phyloP scores from a whole-genome alignment of 2,113 vertebrate species.

The Amblyornis subalaris region DNA sequence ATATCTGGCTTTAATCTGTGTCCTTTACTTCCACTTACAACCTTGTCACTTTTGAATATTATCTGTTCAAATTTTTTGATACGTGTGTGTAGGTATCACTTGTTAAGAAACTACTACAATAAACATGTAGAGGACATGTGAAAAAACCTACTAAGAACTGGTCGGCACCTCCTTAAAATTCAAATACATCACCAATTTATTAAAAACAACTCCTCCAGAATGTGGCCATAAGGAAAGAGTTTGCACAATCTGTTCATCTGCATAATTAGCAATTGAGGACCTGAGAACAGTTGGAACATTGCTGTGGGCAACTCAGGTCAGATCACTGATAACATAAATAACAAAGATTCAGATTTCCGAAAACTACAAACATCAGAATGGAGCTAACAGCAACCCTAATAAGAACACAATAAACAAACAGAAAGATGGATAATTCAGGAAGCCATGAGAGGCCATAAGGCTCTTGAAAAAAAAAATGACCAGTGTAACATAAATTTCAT shows the following conservation, averaged over 20 bases:
- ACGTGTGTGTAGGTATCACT: not conserved
- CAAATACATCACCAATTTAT: slow-evolving; percentile 60
- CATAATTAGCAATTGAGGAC: slow-evolving; percentile 79
- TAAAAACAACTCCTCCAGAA: slow-evolving; percentile 73
- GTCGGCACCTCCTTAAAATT: slow-evolving; percentile 68
- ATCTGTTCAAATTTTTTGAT: not conserved
- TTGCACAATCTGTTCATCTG: slow-evolving; percentile 79
- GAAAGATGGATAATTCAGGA: slow-evolving; percentile 48
- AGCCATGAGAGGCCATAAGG: slow-evolving; percentile 1
- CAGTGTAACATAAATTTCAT: not conserved
- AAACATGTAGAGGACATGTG: not conserved
- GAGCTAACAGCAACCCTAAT: slow-evolving; percentile 63
- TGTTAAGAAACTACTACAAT: not conserved
- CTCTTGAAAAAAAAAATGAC: not conserved
- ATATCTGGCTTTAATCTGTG: not conserved
- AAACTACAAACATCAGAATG: slow-evolving; percentile 71
- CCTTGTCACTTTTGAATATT: not conserved
- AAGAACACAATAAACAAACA: slow-evolving; percentile 69
- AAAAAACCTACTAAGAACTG: not conserved
- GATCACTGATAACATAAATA: slow-evolving; percentile 76
- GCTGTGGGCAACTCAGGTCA: slow-evolving; percentile 73
- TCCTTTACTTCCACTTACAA: not conserved
- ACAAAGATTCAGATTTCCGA: slow-evolving; percentile 73
- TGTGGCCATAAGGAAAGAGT: slow-evolving; percentile 76
- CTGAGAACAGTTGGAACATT: slow-evolving; percentile 78